Percentiles rank a stretch among this genome's conserved stretches.
phyloP scores from a whole-genome alignment of 2,888 invertebrate species.

The Stratiomys singularior region DNA sequence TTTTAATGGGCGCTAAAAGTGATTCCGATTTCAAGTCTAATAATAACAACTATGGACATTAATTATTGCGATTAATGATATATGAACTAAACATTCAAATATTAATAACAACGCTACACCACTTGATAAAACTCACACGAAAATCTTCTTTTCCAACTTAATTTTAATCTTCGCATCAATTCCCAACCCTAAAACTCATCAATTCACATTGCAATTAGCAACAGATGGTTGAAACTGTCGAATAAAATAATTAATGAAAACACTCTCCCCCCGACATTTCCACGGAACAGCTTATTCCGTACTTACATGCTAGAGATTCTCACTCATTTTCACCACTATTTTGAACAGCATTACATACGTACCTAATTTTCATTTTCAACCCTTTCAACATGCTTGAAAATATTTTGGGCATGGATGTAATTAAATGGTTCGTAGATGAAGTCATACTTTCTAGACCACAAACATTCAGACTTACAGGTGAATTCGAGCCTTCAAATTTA shows the following conservation, averaged over 20 bases:
- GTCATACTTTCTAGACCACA: neutral
- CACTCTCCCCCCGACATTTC: slow-evolving; percentile 5
- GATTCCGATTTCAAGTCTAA: too few relatives aligned
- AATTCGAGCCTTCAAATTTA: neutral
- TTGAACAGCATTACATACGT: neutral
- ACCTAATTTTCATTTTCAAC: neutral
- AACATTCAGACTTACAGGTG: neutral
- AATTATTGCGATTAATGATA: too few relatives aligned
- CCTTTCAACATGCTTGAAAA: neutral
- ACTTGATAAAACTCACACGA: too few relatives aligned
- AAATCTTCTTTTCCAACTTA: too few relatives aligned
- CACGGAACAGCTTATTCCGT: neutral
- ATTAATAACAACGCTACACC: too few relatives aligned
- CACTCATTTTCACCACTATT: neutral
- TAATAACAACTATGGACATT: neutral
- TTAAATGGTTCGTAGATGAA: neutral
- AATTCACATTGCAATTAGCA: slow-evolving; percentile 35
- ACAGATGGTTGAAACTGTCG: slow-evolving; percentile 36
- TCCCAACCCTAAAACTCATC: neutral
- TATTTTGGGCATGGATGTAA: neutral
- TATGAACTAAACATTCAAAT: too few relatives aligned
- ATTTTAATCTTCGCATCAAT: too few relatives aligned
- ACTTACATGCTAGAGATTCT: neutral
- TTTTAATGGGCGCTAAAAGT: too few relatives aligned
- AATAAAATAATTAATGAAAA: slow-evolving; percentile 34